Percentiles rank a stretch among this genome's conserved stretches.
Evolutionary conservation across 2,888 invertebrate genomes (phyloP).

Genomic region (Cloeon dipterum): DNA sequence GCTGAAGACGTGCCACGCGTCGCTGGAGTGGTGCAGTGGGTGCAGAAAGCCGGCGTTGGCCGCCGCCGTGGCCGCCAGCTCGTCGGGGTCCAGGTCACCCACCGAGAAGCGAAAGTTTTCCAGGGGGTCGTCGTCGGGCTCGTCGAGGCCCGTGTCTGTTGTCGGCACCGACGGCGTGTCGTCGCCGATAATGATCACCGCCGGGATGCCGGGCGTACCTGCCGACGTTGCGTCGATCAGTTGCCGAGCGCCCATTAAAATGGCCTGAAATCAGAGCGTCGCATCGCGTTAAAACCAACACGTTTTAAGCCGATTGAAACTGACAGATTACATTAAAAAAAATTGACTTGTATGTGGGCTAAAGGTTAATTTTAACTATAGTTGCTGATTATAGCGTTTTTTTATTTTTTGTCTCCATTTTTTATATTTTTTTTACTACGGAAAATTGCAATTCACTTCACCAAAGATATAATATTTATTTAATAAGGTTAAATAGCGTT

Average conservation of each 20-base stretch:
- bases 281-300: too few relatives aligned
- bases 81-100: not conserved
- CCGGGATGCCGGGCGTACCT: not conserved
- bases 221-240: not conserved
- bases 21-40: not conserved
- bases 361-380: too few relatives aligned
- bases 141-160: not conserved
- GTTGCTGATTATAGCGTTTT: too few relatives aligned
- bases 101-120: not conserved
- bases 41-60: not conserved
- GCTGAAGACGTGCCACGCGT: not conserved
- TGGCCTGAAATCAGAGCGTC: too few relatives aligned
- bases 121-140: not conserved
- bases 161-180: not conserved
- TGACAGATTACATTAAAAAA: too few relatives aligned
- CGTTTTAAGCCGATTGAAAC: too few relatives aligned
- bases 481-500: too few relatives aligned
- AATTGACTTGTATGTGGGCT: too few relatives aligned
- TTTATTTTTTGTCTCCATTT: too few relatives aligned
- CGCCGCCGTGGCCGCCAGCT: not conserved
- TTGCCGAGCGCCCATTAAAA: constrained; percentile 1
- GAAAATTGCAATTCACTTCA: too few relatives aligned
- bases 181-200: not conserved
- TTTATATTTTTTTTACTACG: too few relatives aligned
- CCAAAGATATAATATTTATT: too few relatives aligned